Conservation (phyloP, 2,888 invertebrate species). For the Eupithecia vulgata region DNA sequence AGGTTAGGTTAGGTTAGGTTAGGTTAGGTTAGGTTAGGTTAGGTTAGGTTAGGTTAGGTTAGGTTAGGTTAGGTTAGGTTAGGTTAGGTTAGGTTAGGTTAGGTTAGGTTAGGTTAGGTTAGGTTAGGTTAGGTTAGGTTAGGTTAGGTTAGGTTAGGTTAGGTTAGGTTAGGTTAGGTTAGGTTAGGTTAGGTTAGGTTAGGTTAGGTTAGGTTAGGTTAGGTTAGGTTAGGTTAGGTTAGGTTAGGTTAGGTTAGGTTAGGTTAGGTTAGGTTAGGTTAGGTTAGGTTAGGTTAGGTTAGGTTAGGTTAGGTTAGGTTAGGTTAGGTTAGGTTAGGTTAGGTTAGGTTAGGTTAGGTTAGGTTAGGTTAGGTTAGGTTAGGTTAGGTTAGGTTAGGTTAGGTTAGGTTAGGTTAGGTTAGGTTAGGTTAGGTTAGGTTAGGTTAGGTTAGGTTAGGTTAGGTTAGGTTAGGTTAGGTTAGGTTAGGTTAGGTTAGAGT, state of each 20-base stretch:
- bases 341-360: slow-evolving; percentile 16
- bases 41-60: slow-evolving; percentile 16
- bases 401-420: slow-evolving; percentile 16
- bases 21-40: slow-evolving; percentile 16
- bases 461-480: slow-evolving; percentile 16
- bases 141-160: slow-evolving; percentile 16
- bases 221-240: slow-evolving; percentile 16
- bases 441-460: slow-evolving; percentile 16
- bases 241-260: slow-evolving; percentile 16
- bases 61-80: slow-evolving; percentile 16
- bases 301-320: slow-evolving; percentile 16
- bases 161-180: slow-evolving; percentile 16
- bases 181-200: slow-evolving; percentile 16
- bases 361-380: slow-evolving; percentile 16
- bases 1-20: no score
- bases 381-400: slow-evolving; percentile 16
- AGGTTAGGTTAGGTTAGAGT: not conserved
- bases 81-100: slow-evolving; percentile 16
- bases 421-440: slow-evolving; percentile 16
- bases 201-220: slow-evolving; percentile 16
- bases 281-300: slow-evolving; percentile 16
- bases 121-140: slow-evolving; percentile 16
- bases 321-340: slow-evolving; percentile 16
- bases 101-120: slow-evolving; percentile 16
- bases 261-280: slow-evolving; percentile 16